Base-by-base conservation (phyloP, 2,888 invertebrate species). In the Dryomyza anilis region DNA sequence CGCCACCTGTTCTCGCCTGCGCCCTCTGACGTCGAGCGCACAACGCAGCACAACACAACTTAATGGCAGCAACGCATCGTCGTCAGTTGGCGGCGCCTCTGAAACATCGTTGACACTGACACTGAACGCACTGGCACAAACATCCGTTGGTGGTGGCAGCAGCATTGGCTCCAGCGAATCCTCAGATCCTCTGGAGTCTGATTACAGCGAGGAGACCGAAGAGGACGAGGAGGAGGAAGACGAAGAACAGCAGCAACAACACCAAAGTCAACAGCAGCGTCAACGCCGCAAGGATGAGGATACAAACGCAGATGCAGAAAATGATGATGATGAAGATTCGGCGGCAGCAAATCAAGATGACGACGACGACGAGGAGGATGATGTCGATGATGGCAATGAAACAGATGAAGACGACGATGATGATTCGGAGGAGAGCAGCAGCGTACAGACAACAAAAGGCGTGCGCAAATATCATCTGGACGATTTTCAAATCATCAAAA, bases 401-500 rank as follows among this genome's bases (percentile, higher is more conserved):
- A 77, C 78, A 53, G 79, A 78, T 50, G 77, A 79, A 56, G 79
- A 78, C 30, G n/a, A n/a, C n/a, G 78, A 77, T 62, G 78, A 81
- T 58, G 78, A 74, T 43, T 76, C 71, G 33, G 74, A 81, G 86
- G 78, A 88, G 85, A 79, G 76, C 68, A 78, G 73, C 73, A 81
- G 81, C 55, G 81, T 76, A 33, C 75, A 77, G 70, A 79, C 77
- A 52, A 76, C 76, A 67, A 83, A 79, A 71, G 77, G 77, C 67
- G 75, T 77, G 29, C 78, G 89, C 72, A 88, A 89, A 75, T 89
- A 88, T 76, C 87, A 89, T 77, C 84, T 94, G 73, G 93, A 93
- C 71, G 93, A 94, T 80, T 89, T 93, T 76, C 92, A 93, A 82
- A 92, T 93, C 74, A 88, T 94, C 73, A 94, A 93, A 85, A 94